Evolutionary conservation across 2,797 vertebrate genomes (phyloP).

Genomic region (Macrochelys suwanniensis): DNA sequence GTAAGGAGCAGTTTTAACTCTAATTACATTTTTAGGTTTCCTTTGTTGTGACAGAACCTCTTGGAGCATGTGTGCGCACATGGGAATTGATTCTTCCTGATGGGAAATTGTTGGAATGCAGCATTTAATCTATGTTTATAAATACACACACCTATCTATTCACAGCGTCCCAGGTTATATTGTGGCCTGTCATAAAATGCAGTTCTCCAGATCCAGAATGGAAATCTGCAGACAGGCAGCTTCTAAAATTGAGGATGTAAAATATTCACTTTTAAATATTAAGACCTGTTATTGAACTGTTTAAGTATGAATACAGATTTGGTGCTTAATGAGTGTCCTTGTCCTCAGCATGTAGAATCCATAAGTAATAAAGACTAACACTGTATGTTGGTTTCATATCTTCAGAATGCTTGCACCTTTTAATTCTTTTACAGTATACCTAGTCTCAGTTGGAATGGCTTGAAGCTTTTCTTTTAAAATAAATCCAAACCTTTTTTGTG

Average conservation of each 20-base stretch:
- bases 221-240: not conserved
- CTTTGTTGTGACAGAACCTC: slow-evolving; percentile 5
- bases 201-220: not conserved
- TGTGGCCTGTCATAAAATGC: slow-evolving; percentile 16
- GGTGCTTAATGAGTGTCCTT: not conserved
- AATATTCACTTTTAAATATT: not conserved
- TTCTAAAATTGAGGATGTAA: slow-evolving; percentile 20
- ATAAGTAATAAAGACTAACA: not conserved
- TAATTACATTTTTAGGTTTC: not conserved
- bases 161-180: not conserved
- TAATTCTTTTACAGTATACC: not conserved
- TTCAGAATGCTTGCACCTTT: not conserved
- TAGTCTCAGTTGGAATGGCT: not conserved
- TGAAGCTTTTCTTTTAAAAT: not conserved
- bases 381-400: not conserved
- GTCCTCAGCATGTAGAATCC: not conserved
- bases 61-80: not conserved
- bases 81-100: not conserved
- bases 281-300: not conserved
- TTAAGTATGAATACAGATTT: not conserved
- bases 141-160: not conserved
- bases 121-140: not conserved
- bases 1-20: slow-evolving; percentile 14
- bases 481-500: not conserved
- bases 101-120: not conserved